These are phyloP conservation scores for Sebastes diaconus DNA, from an alignment of 2,797 vertebrate genomes.

Conservation along the genomic window DNA sequence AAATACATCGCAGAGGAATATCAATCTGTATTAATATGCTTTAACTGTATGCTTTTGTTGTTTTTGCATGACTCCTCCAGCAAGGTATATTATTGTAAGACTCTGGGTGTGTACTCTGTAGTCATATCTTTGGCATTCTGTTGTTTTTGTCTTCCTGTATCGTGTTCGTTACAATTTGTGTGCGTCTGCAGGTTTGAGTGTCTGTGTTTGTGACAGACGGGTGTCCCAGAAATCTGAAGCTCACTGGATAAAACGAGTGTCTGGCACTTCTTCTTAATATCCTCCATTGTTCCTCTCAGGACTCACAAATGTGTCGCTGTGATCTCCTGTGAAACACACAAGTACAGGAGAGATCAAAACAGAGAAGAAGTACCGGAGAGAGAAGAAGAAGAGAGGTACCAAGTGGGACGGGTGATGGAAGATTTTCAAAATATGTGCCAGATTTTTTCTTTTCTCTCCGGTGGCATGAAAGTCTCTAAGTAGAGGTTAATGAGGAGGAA, in stretches of 20 bases:
- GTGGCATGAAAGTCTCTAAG: not conserved
- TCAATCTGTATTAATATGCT: not conserved
- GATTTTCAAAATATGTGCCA: not conserved
- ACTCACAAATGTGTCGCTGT: conserved; percentile 64
- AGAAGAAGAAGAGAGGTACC: not conserved
- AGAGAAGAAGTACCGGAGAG: not conserved
- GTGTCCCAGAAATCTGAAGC: conserved; percentile 1
- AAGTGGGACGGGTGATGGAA: not conserved
- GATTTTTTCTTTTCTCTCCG: not conserved
- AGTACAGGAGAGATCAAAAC: conserved; percentile 8
- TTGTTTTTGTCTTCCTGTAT: not conserved
- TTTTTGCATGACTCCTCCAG: not conserved
- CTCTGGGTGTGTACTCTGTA: not conserved
- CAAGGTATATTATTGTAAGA: not conserved
- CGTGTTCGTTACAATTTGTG: not conserved
- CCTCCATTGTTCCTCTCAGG: conserved; percentile 21
- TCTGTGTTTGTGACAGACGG: not conserved
- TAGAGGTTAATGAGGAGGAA: conserved; percentile 14
- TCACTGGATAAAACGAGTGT: conserved; percentile 11
- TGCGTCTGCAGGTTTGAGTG: not conserved
- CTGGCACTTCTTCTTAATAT: conserved; percentile 4
- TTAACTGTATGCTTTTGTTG: not conserved
- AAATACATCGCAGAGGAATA: not conserved
- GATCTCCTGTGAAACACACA: conserved; percentile 56
- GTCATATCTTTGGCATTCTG: not conserved